phyloP scores from a whole-genome alignment of 2,113 vertebrate species.

The Hassar affinis region DNA sequence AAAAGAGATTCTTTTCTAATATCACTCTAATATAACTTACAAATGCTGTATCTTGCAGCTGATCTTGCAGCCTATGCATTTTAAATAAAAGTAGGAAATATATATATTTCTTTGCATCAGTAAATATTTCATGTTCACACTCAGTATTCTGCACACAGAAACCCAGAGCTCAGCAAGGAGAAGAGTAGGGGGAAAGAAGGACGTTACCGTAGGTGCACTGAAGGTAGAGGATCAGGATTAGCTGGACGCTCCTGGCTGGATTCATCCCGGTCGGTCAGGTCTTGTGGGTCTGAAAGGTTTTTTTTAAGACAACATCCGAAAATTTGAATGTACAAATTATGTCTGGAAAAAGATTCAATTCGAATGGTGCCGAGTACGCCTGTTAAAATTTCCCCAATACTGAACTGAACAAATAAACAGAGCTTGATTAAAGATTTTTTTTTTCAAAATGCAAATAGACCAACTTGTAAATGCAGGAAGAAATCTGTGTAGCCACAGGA shows the following conservation, averaged over 20 bases:
- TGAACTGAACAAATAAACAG: neutral
- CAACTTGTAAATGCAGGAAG: neutral
- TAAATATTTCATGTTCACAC: neutral
- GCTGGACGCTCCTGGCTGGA: neutral
- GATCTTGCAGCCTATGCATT: neutral
- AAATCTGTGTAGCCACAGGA: conserved; percentile 13
- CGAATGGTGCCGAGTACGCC: neutral
- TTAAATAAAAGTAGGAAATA: neutral
- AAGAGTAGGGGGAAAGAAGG: neutral
- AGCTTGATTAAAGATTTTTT: neutral
- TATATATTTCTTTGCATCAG: neutral
- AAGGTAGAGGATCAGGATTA: conserved; percentile 18
- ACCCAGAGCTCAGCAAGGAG: neutral
- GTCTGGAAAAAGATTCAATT: neutral
- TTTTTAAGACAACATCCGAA: conserved; percentile 1
- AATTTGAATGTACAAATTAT: neutral
- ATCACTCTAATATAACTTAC: neutral
- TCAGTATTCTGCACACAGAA: neutral
- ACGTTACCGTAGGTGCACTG: conserved; percentile 26
- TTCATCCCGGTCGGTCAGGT: conserved; percentile 19
- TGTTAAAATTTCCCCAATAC: neutral
- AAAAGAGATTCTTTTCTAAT: neutral
- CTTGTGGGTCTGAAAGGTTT: neutral
- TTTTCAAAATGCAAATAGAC: neutral
- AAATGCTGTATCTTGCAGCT: neutral